Evolutionary conservation across 2,888 invertebrate species (phyloP), one percentile per base, ranked within the genome.

Genomic region (Harmothoe impar): DNA sequence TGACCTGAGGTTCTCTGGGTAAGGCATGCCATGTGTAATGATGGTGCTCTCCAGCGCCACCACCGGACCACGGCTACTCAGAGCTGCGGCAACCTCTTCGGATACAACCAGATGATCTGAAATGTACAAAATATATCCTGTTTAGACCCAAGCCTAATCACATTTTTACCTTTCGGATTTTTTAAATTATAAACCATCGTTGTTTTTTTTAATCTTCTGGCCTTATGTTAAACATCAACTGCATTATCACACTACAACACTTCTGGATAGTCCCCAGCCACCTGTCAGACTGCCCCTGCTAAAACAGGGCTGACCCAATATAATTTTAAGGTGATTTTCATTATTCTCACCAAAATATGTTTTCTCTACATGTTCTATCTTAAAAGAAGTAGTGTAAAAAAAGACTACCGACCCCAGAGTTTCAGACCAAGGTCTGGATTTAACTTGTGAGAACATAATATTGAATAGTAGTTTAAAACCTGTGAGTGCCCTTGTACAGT

Each of bases 1-100:
- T 33, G 92, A 96, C 96, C 97, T 96, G 88, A 98, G 96, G 96
- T 99, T 99, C 89, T 97, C 96, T 0, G 99, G 99, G 96, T 97
- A 98, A 0, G 99, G 99, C 98, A 99, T 98, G 77, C 99, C 99
- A 96, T 99, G 99, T 0, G 99, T 99, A 91, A 99, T 98, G 92
- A 99, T 99, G 0, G 99, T 98, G 12, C 99, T 99, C 96, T 99
- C 99, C 93, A 99, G 96, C 0, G 99, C 99, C 29, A 99, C 98
- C 91, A 99, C 97, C 15, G 99, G 98, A 92, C 96, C 96, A 51
- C 96, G 96, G 85, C 96, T 96, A 89, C 96, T 95, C 93, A 98
- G 96, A 12, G 98, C 98, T 89, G 96, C 94, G 90, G 95, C 95
- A 89, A 99, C 97, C 93, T 96, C 96, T 25, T 94, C 94, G 23